Evolutionary conservation across 2,888 invertebrate genomes (phyloP).

Genomic region (Drosophila mimica): DNA sequence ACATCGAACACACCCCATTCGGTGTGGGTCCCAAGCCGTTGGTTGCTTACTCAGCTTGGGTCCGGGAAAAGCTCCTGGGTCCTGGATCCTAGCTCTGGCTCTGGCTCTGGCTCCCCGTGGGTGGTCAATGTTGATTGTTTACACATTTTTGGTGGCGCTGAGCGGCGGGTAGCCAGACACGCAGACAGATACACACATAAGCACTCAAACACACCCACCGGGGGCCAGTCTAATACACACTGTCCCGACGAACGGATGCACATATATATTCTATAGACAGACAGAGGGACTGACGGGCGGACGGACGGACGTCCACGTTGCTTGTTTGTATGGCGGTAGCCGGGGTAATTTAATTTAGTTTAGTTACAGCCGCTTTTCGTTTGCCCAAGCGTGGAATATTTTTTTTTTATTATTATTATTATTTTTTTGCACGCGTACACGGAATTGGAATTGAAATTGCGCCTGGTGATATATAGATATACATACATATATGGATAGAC

Average conservation of each 20-base stretch:
- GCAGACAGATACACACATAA: slow-evolving; percentile 23
- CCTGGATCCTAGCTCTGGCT: slow-evolving; percentile 13
- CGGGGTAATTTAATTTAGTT: slow-evolving; percentile 69
- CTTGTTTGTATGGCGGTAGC: slow-evolving; percentile 42
- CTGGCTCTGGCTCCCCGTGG: slow-evolving; percentile 39
- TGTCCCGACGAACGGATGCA: slow-evolving; percentile 22
- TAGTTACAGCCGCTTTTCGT: slow-evolving; percentile 63
- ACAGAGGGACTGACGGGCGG: slow-evolving; percentile 21
- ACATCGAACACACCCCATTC: slow-evolving; percentile 46
- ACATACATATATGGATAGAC: background rate
- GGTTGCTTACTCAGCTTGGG: slow-evolving; percentile 41
- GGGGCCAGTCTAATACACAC: slow-evolving; percentile 11
- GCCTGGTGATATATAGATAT: slow-evolving; percentile 4
- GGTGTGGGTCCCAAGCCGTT: slow-evolving; percentile 13
- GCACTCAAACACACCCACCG: slow-evolving; percentile 46
- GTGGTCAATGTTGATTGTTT: slow-evolving; percentile 75
- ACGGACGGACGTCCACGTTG: slow-evolving; percentile 15
- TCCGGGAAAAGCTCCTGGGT: slow-evolving; percentile 12
- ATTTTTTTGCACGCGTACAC: slow-evolving; percentile 28
- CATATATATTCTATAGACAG: slow-evolving; percentile 17
- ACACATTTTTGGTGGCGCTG: slow-evolving; percentile 73
- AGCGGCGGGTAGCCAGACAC: slow-evolving; percentile 37
- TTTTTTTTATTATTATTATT: slow-evolving; percentile 12
- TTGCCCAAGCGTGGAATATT: slow-evolving; percentile 60
- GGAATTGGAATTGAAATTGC: slow-evolving; percentile 32